A percentile compares a stretch with the other conserved stretches of the same genome.
phyloP scores from a whole-genome alignment of 2,797 vertebrate genomes.

The Numenius phaeopus region DNA sequence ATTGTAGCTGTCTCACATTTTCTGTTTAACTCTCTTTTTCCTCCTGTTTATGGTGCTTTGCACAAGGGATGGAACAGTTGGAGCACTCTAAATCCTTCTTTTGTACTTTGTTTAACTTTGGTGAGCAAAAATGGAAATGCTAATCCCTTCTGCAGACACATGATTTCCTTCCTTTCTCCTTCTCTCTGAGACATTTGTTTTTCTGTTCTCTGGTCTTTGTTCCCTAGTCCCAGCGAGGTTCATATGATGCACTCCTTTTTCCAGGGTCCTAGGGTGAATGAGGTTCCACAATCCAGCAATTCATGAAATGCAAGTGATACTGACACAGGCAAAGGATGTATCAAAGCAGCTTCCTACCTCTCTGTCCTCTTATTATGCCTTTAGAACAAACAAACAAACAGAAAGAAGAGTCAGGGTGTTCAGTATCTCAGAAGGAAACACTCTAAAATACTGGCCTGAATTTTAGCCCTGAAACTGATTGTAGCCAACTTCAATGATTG shows the following conservation, averaged over 20 bases:
- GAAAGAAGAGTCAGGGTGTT: not conserved
- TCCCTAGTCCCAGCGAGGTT: not conserved
- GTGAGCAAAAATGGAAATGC: slow-evolving; percentile 63
- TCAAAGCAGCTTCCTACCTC: not conserved
- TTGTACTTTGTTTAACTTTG: slow-evolving; percentile 65
- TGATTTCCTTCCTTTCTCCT: slow-evolving; percentile 62
- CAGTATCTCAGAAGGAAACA: not conserved
- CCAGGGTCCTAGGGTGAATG: not conserved
- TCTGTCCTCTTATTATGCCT: not conserved
- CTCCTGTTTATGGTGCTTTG: slow-evolving; percentile 42
- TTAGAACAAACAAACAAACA: not conserved
- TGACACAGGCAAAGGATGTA: not conserved
- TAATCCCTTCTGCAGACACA: slow-evolving; percentile 63
- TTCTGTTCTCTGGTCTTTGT: slow-evolving; percentile 42
- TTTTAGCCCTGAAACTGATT: not conserved
- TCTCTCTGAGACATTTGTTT: slow-evolving; percentile 34
- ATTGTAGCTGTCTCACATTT: not conserved
- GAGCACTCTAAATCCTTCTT: slow-evolving; percentile 62
- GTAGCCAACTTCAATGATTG: not conserved
- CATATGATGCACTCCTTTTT: not conserved
- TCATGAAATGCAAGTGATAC: not conserved
- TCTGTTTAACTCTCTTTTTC: slow-evolving; percentile 47
- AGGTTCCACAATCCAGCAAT: not conserved
- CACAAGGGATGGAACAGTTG: not conserved
- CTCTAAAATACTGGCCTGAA: not conserved